Conservation (phyloP, 2,113 vertebrate species). For the Gambusia holbrooki region DNA sequence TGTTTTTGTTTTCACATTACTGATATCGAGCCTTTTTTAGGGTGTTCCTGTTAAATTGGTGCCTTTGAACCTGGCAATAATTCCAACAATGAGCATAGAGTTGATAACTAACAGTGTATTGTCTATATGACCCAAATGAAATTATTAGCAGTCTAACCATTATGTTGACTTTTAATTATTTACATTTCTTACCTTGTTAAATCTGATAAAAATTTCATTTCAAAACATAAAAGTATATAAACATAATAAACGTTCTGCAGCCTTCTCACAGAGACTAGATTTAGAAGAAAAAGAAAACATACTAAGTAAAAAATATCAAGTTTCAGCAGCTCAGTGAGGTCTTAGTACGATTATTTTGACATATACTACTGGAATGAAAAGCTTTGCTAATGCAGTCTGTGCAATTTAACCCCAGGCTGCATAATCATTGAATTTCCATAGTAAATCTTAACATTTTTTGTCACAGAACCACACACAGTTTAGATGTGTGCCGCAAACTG, state of each 20-base stretch:
- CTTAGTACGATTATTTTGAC: slow-evolving; percentile 26
- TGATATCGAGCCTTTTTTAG: slow-evolving; percentile 13
- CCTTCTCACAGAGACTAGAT: slow-evolving; percentile 70
- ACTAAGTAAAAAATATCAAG: slow-evolving; percentile 47
- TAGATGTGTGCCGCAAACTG: slow-evolving; percentile 89
- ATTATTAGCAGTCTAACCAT: slow-evolving; percentile 14
- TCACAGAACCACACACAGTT: slow-evolving; percentile 94
- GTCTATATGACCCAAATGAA: slow-evolving; percentile 9
- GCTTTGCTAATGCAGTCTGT: slow-evolving; percentile 49
- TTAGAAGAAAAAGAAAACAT: slow-evolving; percentile 45
- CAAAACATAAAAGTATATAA: slow-evolving; percentile 25
- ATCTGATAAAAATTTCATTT: slow-evolving; percentile 23
- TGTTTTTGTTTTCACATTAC: slow-evolving; percentile 23
- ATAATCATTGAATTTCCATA: slow-evolving; percentile 16
- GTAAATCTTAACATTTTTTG: slow-evolving; percentile 14
- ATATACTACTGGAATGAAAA: slow-evolving; percentile 41
- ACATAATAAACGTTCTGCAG: slow-evolving; percentile 23
- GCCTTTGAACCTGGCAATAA: slow-evolving; percentile 12
- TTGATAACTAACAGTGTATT: slow-evolving; percentile 7
- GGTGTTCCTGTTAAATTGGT: slow-evolving; percentile 44
- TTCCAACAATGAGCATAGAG: slow-evolving; percentile 1
- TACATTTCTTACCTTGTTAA: slow-evolving; percentile 3
- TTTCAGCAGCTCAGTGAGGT: slow-evolving; percentile 37
- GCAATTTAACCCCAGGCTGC: slow-evolving; percentile 32
- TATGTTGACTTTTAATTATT: slow-evolving; percentile 27